Base-by-base conservation (phyloP, 1,140 invertebrate species). In the Leptestheria dahalacensis region DNA sequence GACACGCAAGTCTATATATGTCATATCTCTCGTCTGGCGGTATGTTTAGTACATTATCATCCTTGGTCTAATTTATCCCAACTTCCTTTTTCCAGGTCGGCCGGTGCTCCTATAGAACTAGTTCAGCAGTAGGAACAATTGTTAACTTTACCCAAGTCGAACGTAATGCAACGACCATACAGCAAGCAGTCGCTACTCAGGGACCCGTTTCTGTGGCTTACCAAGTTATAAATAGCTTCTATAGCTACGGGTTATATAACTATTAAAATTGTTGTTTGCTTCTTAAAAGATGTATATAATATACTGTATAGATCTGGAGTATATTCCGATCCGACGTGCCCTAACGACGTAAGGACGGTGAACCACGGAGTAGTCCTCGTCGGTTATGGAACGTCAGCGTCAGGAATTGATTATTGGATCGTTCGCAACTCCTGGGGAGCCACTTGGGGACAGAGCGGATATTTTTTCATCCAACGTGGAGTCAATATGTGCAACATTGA, bases 351-450 rank as follows among this genome's bases (percentile, higher is more conserved):
- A 0, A 9, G 6, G 4, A 25, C 18, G 3, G 23, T 25, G 18
- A 69, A 75, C 63, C 76, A 78, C 61, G 75, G 68, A 20, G 72
- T 77, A 3, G 61, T 73, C 1, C 69, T 68, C 6, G 74, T 75
- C 41, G 75, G 75, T 23, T 77, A 77, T 64, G 76, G 75, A 1
- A 64, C 58, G 3, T 67, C 67, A 65, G 29, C 21, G 20, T 63
- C 60, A 1, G 41, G 62, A 24, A 68, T 74, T 41, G 6, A 6
- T 25, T 77, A 73, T 62, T 77, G 73, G 73, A 57, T 77, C n/a
- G 73, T 77, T 15, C 77, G 77, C 61, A 77, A 78, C 66, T 57
- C 57, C 21, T 67, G 66, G 65, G 60, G 57, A 24, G 9, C 26
- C 18, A n/a, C 6, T n/a, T 75, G 74, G 74, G 74, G 74, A 49